Conservation (phyloP, 2,113 vertebrate genomes). For the Leucoraja erinaceus region DNA sequence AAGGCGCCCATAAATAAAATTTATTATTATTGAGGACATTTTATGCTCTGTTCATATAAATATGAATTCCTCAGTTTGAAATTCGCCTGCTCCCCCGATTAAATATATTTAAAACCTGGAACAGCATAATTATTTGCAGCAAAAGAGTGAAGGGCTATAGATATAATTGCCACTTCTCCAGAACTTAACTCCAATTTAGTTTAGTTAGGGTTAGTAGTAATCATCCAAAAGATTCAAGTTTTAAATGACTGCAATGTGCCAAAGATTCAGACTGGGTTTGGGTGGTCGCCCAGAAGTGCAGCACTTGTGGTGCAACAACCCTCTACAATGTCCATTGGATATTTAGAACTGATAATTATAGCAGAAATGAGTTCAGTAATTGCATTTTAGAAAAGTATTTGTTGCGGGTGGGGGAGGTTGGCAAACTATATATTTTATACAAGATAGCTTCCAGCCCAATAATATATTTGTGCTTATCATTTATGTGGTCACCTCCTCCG, state of each 20-base stretch:
- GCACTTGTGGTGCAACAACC: neutral
- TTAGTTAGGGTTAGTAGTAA: too few species aligned
- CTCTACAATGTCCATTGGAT: neutral
- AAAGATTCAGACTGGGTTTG: neutral
- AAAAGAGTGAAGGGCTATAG: neutral
- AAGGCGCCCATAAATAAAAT: too few species aligned
- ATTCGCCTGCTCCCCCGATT: neutral
- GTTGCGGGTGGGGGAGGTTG: too few species aligned
- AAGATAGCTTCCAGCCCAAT: neutral
- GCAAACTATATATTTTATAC: neutral
- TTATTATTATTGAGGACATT: neutral
- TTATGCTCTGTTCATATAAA: neutral
- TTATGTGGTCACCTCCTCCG: neutral
- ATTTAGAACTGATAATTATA: neutral
- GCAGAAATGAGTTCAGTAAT: neutral
- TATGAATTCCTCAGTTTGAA: neutral
- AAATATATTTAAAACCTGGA: neutral
- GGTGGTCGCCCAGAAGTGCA: neutral
- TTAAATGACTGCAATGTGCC: neutral
- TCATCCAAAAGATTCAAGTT: neutral
- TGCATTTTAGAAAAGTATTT: neutral
- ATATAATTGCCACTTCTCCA: neutral
- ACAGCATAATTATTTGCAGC: neutral
- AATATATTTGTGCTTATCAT: neutral
- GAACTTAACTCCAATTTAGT: neutral